These are phyloP conservation scores for Tetragonula clypearis DNA, from an alignment of 1,140 invertebrate genomes.

Conservation along the genomic window DNA sequence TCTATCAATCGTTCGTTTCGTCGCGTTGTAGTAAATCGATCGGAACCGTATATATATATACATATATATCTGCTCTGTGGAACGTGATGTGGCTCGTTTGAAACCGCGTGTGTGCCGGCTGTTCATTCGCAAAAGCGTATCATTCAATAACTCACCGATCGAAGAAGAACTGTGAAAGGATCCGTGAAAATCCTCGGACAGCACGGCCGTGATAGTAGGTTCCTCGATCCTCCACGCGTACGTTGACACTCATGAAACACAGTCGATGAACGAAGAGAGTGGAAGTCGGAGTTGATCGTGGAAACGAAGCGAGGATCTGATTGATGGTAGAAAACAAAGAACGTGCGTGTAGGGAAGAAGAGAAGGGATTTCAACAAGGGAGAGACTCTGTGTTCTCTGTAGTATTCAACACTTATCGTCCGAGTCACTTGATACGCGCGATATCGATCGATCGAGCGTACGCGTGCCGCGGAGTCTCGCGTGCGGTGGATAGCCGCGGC, in stretches of 20 bases:
- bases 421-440: slow-evolving; percentile 51
- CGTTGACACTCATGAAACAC: slow-evolving; percentile 40
- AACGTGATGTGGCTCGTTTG: neutral
- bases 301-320: neutral
- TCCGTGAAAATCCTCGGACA: slow-evolving; percentile 29
- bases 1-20: slow-evolving; percentile 14
- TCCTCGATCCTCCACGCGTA: slow-evolving; percentile 17
- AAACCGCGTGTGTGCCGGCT: neutral
- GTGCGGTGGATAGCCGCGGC: slow-evolving; percentile 39
- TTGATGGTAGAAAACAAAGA: neutral
- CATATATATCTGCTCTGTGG: neutral
- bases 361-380: neutral
- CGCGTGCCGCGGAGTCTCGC: slow-evolving; percentile 54
- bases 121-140: neutral
- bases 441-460: slow-evolving; percentile 61
- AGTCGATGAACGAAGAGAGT: slow-evolving; percentile 4
- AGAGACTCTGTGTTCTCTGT: slow-evolving; percentile 2
- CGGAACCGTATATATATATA: neutral
- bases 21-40: slow-evolving; percentile 8
- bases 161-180: no score
- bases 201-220: neutral
- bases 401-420: slow-evolving; percentile 42
- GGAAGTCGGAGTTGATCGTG: no score
- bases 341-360: no score
- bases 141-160: slow-evolving; percentile 5